These are phyloP conservation scores for Metaphire vulgaris DNA, from an alignment of 1,140 invertebrate species.

Conservation along the genomic window DNA sequence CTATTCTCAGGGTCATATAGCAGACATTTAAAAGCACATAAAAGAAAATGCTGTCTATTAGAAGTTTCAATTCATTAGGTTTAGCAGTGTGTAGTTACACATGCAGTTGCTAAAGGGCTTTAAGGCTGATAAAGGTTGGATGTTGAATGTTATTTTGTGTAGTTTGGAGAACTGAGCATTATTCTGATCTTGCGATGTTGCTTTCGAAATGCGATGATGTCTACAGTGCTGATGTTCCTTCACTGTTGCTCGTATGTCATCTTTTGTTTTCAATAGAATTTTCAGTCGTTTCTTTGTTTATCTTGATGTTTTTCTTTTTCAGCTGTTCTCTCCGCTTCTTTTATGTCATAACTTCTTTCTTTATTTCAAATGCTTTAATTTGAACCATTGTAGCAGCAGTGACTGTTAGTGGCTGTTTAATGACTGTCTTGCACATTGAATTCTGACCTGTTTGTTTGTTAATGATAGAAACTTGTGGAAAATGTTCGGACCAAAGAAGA, in stretches of 20 bases:
- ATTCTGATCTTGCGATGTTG: slow-evolving; percentile 60
- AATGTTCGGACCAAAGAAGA: background rate
- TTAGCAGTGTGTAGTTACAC: too few relatives aligned
- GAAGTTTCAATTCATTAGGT: too few relatives aligned
- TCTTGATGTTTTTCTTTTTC: background rate
- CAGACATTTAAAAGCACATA: too few relatives aligned
- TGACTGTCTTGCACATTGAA: too few relatives aligned
- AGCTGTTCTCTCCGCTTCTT: background rate
- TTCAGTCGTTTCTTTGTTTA: background rate
- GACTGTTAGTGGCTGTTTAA: background rate
- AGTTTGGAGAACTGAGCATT: slow-evolving; percentile 60
- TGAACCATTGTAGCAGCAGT: background rate
- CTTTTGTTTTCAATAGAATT: background rate
- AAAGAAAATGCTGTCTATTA: too few relatives aligned
- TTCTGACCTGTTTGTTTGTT: too few relatives aligned
- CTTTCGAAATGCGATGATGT: slow-evolving; percentile 62
- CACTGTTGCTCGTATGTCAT: slow-evolving; percentile 43
- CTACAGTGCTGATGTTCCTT: slow-evolving; percentile 63
- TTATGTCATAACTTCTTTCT: background rate
- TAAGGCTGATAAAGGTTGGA: too few relatives aligned
- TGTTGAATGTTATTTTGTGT: background rate
- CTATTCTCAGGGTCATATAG: too few relatives aligned
- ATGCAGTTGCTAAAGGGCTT: too few relatives aligned
- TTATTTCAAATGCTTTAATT: background rate
- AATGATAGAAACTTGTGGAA: background rate